Evolutionary conservation across 2,113 vertebrate species (phyloP).

Genomic region (Neopipo cinnamomea): DNA sequence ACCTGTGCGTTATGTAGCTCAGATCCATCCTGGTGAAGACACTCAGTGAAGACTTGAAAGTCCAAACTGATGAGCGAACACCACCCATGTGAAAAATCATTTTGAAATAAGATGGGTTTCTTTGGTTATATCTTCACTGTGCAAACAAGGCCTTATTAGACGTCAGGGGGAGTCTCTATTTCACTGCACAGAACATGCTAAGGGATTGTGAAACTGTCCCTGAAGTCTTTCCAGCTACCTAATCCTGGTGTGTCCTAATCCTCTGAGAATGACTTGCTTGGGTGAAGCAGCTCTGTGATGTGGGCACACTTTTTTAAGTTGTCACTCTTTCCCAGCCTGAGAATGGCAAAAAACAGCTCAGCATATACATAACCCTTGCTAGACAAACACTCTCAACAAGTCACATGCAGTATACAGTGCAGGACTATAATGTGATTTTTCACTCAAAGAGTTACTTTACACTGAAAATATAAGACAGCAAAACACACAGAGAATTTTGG

Average conservation of each 20-base stretch:
- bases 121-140: neutral
- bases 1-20: neutral
- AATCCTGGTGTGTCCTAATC: neutral
- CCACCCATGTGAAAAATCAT: neutral
- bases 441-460: neutral
- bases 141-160: neutral
- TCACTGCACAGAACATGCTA: neutral
- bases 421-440: neutral
- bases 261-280: neutral
- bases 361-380: neutral
- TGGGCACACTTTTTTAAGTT: neutral
- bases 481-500: neutral
- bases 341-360: neutral
- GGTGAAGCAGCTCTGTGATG: neutral
- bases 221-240: neutral
- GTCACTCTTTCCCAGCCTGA: neutral
- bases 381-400: neutral
- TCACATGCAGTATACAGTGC: neutral
- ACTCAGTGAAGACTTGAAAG: neutral
- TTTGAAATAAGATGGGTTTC: neutral
- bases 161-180: accelerated
- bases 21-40: neutral
- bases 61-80: neutral
- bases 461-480: neutral
- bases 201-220: neutral